phyloP scores from a whole-genome alignment of 2,113 vertebrate species.

The Microcebus murinus region DNA sequence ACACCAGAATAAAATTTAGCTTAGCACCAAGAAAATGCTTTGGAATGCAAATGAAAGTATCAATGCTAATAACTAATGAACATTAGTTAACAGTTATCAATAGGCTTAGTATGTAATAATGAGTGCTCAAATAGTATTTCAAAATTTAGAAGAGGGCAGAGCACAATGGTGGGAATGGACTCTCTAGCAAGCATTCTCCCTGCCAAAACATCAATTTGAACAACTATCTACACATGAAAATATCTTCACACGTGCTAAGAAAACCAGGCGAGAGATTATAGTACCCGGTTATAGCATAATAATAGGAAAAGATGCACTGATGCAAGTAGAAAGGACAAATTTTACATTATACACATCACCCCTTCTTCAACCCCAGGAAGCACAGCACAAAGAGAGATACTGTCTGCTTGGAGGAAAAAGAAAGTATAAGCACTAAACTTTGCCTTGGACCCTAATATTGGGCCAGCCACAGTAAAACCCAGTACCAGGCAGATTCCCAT shows the following conservation, averaged over 20 bases:
- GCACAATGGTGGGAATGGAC: not conserved
- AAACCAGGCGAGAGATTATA: not conserved
- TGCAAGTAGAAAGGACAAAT: not conserved
- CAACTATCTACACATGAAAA: not conserved
- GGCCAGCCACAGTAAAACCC: not conserved
- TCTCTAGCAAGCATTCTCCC: not conserved
- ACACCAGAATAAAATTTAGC: not conserved
- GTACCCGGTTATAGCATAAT: not conserved
- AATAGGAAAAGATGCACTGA: not conserved
- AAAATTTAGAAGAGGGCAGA: not conserved
- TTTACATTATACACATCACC: not conserved
- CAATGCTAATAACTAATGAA: slow-evolving; percentile 13
- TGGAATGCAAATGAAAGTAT: slow-evolving; percentile 32
- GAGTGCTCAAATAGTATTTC: not conserved
- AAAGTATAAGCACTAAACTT: not conserved
- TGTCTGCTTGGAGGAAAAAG: not conserved
- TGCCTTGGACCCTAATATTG: not conserved
- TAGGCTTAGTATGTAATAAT: not conserved
- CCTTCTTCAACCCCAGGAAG: not conserved
- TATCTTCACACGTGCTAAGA: not conserved
- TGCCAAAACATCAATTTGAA: not conserved
- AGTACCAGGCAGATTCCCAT: not conserved
- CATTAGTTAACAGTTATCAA: slow-evolving; percentile 25
- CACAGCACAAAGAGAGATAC: not conserved
- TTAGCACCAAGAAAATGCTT: slow-evolving; percentile 1